Evolutionary conservation across 2,888 invertebrate species (phyloP), one percentile per base, ranked within the genome.

Genomic region (Parascotia fuliginaria): DNA sequence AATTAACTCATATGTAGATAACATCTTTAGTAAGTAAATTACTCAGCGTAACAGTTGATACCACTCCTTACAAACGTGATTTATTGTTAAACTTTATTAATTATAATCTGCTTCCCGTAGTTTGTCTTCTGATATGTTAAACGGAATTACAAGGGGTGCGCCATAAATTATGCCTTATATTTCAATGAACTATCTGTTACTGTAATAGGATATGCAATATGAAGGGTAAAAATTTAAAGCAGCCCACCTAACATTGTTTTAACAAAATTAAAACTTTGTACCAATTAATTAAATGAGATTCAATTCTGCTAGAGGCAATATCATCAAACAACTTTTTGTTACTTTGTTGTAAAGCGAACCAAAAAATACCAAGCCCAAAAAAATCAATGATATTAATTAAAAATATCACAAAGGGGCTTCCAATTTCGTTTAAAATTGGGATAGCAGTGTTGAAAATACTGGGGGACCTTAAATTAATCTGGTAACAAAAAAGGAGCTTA

Each of bases 401-500:
- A 51, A 54, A 41, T 15, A 28, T 32, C 24, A 42, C 44, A 44
- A 29, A 31, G 0, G 16, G 5, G 34, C 19, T 45, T 47, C n/a
- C 44, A 58, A 51, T 54, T 52, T 43, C 19, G 39, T 32, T 34
- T 40, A 38, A 59, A 47, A 43, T 55, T 45, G 28, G 16, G 37
- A 37, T 27, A 52, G 40, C 31, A 13, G n/a, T 15, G 16, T 28
- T 15, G 16, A 40, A 59, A 63, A 52, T 56, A 41, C 42, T 45
- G 52, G 63, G 53, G 60, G 55, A 56, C 52, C 60, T 3, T 70
- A 68, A 70, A 71, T 77, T 85, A 84, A 85, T 82, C 81, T 75
- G 67, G 64, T 72, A 73, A 78, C 84, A 85, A 85, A 87, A n/a
- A 84, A 81, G 65, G 65, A 74, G 79, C 78, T 84, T 83, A 82